Base-by-base conservation (phyloP, 1,140 invertebrate genomes). In the Drosophila pallidifrons region DNA sequence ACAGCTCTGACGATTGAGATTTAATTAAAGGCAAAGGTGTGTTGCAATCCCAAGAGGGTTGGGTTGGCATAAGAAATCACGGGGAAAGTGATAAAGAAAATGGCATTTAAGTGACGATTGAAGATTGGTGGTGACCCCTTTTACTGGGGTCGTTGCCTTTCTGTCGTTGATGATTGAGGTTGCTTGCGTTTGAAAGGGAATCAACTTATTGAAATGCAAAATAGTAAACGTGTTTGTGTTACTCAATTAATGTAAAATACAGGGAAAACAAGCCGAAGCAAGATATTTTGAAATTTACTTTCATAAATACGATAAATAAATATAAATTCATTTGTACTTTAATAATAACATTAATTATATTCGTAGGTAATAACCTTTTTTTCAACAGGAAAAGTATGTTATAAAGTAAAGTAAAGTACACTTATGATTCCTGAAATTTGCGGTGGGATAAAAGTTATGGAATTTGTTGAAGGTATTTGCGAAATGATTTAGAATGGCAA, bases 21-120 rank as follows among this genome's bases (percentile, higher is more conserved):
- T 83, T 88, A 87, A 87, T 87, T 82, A 82, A 87, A 82, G 66
- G 70, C 64, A 71, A 66, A 57, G 60, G 13, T 80, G 71, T 82
- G 59, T 66, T 5, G 20, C 11, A 58, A 30, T 8, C 5, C 13
- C 7, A 49, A 25, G 28, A n/a, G 32, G 30, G n/a, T 8, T 30
- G 32, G 13, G 6, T 5, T 30, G 28, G 11, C 70, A 67, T 52
- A 67, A 47, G 43, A 72, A 67, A 73, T 54, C 15, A 25, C 25
- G 67, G 46, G 38, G 25, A 59, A 59, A 30, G 32, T 71, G 55
- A 60, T 54, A 68, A 59, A 38, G 46, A 10, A 60, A 68, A 45
- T 57, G 16, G 16, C 35, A 45, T 25, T 64, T 57, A 49, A 65
- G 4, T 58, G 43, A 59, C 45, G 70, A 67, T 52, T 43, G 41